A percentile compares a stretch with the other conserved stretches of the same genome.
Conservation (phyloP, 2,113 vertebrate species). For the Chloebia gouldiae region DNA sequence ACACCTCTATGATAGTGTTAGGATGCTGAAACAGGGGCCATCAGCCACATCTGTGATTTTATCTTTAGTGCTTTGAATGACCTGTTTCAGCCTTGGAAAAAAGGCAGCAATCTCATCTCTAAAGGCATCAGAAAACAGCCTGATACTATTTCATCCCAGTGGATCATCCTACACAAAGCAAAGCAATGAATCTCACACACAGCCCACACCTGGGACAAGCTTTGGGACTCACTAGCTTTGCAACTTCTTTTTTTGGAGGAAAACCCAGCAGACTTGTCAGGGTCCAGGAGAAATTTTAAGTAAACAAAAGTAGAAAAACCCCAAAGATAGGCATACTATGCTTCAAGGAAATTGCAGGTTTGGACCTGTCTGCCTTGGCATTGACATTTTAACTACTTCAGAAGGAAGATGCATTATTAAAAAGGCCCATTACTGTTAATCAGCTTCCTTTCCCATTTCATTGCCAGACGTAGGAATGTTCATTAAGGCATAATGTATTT, state of each 20-base stretch:
- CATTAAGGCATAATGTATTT: slow-evolving; percentile 66
- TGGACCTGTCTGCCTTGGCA: not conserved
- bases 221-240: not conserved
- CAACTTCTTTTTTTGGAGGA: not conserved
- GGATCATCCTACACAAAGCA: not conserved
- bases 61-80: not conserved
- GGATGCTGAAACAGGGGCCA: not conserved
- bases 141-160: not conserved
- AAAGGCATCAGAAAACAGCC: not conserved
- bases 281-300: not conserved
- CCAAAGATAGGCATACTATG: not conserved
- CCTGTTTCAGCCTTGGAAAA: not conserved
- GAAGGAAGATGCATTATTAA: slow-evolving; percentile 58
- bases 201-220: not conserved
- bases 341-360: not conserved
- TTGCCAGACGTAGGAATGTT: slow-evolving; percentile 41
- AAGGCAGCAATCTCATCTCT: not conserved
- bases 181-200: not conserved
- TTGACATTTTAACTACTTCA: slow-evolving; percentile 56
- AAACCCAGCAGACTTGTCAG: not conserved
- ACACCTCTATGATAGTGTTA: not conserved
- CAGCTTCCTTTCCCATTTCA: slow-evolving; percentile 58
- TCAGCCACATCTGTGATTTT: not conserved
- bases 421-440: slow-evolving; percentile 66
- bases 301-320: not conserved